A percentile compares a stretch with the other conserved stretches of the same genome.
Evolutionary conservation across 2,797 vertebrate genomes (phyloP).

Genomic region (Aeoliscus strigatus): DNA sequence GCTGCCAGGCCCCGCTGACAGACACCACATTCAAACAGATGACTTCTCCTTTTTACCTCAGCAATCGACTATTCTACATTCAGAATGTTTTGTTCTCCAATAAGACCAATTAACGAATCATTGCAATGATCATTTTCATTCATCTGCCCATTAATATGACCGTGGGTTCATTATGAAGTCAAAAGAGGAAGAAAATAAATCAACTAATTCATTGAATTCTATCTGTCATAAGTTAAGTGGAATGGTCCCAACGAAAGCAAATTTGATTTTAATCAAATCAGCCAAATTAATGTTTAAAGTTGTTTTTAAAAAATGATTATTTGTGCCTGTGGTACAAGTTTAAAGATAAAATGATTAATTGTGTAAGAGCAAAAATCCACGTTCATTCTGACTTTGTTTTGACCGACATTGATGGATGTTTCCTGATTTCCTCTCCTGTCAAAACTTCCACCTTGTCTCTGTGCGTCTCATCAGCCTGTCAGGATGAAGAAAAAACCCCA

Average conservation of each 20-base stretch:
- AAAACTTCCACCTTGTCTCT: constrained; percentile 9
- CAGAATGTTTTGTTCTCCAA: constrained; percentile 16
- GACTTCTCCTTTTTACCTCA: constrained; percentile 18
- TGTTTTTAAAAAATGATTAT: too few relatives aligned
- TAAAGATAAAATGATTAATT: constrained; percentile 1
- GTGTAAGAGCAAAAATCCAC: neutral
- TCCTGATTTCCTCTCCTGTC: neutral
- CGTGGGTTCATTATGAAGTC: too few relatives aligned
- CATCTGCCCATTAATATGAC: too few relatives aligned
- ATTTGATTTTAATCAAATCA: too few relatives aligned
- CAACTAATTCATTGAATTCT: too few relatives aligned
- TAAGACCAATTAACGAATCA: neutral
- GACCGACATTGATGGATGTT: constrained; percentile 3
- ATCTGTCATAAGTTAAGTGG: too few relatives aligned
- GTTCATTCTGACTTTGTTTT: constrained; percentile 1
- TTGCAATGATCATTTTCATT: neutral
- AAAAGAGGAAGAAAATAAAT: too few relatives aligned
- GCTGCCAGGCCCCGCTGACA: constrained; percentile 19
- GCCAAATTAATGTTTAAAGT: too few relatives aligned
- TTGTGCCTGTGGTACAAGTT: neutral
- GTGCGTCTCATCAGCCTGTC: constrained; percentile 9
- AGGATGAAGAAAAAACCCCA: too few relatives aligned
- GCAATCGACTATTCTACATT: constrained; percentile 35
- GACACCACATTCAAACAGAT: constrained; percentile 37
- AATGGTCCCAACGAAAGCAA: too few relatives aligned